Percentiles rank a stretch among this genome's conserved stretches.
phyloP scores from a whole-genome alignment of 2,113 vertebrate genomes.

The Ophthalmolycus amberensis region DNA sequence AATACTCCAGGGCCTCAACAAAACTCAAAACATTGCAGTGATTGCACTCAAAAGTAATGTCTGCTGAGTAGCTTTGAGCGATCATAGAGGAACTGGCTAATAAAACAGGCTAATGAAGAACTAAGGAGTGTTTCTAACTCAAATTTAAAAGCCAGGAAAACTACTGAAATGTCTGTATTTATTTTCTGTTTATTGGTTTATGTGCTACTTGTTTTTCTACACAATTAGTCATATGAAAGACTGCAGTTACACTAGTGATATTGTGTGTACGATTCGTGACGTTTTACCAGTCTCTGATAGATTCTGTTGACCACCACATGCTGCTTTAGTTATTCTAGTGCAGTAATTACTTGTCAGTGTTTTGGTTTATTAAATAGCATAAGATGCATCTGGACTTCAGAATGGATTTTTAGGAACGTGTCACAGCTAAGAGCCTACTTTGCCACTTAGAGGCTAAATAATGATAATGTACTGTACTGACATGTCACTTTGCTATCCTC shows the following conservation, averaged over 20 bases:
- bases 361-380: neutral
- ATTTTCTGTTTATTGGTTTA: conserved; percentile 8
- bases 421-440: neutral
- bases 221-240: neutral
- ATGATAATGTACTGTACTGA: neutral
- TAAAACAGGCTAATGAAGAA: conserved; percentile 57
- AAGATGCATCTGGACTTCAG: neutral
- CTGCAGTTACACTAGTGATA: neutral
- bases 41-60: conserved; percentile 73
- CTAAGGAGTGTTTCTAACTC: conserved; percentile 17
- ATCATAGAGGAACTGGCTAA: conserved; percentile 34
- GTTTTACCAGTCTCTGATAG: neutral
- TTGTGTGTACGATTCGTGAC: neutral
- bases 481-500: neutral
- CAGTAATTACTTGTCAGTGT: neutral
- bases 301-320: neutral
- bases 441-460: neutral
- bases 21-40: conserved; percentile 74
- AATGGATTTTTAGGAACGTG: neutral
- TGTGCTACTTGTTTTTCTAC: neutral
- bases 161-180: conserved; percentile 9
- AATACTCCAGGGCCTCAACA: conserved; percentile 61
- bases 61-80: conserved; percentile 50
- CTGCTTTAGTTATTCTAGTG: neutral
- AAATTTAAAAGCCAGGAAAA: conserved; percentile 28